Evolutionary conservation across 1,140 invertebrate species (phyloP).

Genomic region (Drosophila pseudoobscura): DNA sequence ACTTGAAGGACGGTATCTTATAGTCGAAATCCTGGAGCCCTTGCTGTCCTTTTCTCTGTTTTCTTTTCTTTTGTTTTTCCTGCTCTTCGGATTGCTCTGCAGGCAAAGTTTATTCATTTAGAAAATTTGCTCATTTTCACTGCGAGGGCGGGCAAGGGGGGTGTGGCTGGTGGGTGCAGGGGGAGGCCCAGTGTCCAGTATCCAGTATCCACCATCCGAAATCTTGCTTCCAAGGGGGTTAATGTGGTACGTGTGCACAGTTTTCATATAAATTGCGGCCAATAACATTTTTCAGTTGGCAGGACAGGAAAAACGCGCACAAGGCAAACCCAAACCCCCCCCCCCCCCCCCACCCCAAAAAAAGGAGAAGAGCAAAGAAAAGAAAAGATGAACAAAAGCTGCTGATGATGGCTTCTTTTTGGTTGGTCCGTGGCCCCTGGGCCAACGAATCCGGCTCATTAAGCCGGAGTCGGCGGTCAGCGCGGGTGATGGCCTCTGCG

Average conservation of each 20-base stretch:
- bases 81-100: slow-evolving; percentile 22
- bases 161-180: slow-evolving; percentile 2
- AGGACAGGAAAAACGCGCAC: slow-evolving; percentile 73
- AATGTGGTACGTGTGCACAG: slow-evolving; percentile 78
- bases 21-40: slow-evolving; percentile 17
- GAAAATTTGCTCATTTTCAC: slow-evolving; percentile 75
- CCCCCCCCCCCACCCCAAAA: neutral
- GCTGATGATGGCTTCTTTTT: slow-evolving; percentile 76
- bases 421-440: slow-evolving; percentile 37
- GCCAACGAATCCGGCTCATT: slow-evolving; percentile 67
- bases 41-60: slow-evolving; percentile 30
- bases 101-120: slow-evolving; percentile 78
- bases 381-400: slow-evolving; percentile 77
- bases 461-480: slow-evolving; percentile 56
- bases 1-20: slow-evolving; percentile 2
- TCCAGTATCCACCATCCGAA: slow-evolving; percentile 9
- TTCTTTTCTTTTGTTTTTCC: slow-evolving; percentile 32
- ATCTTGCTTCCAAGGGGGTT: slow-evolving; percentile 29
- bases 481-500: slow-evolving; percentile 60
- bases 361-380: neutral
- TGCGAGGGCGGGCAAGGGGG: slow-evolving; percentile 4
- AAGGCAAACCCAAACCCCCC: no score
- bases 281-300: slow-evolving; percentile 81
- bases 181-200: slow-evolving; percentile 30
- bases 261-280: slow-evolving; percentile 81